Evolutionary conservation across 2,888 invertebrate genomes (phyloP), one percentile per base, ranked within the genome.

Genomic region (Sussaba pulchella): DNA sequence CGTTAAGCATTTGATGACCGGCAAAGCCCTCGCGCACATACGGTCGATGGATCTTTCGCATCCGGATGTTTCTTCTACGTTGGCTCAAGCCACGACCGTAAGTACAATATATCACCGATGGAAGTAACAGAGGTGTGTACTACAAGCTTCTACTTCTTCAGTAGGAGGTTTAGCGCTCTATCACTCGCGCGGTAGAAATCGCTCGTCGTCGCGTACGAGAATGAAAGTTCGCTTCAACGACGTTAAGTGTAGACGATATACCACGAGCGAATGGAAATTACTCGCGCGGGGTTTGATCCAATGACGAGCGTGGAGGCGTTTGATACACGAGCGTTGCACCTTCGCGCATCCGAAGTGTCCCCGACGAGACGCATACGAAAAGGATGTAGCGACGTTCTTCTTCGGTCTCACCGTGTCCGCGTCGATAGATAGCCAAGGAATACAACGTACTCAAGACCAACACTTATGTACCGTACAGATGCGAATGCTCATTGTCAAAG

Each of bases 401-500:
- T 47, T 19, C 21, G 19, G 36, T 24, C 17, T 26, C 1, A 9
- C 41, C 2, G 3, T 43, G 41, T 73, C 14, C 31, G 21, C 21
- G 19, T 71, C 43, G 10, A 14, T n/a, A n/a, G n/a, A n/a, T n/a
- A 67, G 47, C 39, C 12, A 69, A 54, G 8, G 67, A 50, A 39
- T 52, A 41, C 61, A 63, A 43, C 66, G 50, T 50, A 57, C 31
- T 57, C 31, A 21, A 57, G 14, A 57, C 57, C 5, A 31, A 43
- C 39, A n/a, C 10, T 1, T 1, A 10, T 14, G 14, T 14, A 14
- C 26, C 0, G 10, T 57, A 24, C 31, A 43, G 3, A 50, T 21
- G 59, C 57, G 17, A 86, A 86, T 86, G 84, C 85, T 84, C 83
- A 87, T 57, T 57, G 57, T 57, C 82, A 87, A n/a, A n/a, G n/a